Evolutionary conservation across 1,140 invertebrate species (phyloP).

Genomic region (Steinernema khuongi): DNA sequence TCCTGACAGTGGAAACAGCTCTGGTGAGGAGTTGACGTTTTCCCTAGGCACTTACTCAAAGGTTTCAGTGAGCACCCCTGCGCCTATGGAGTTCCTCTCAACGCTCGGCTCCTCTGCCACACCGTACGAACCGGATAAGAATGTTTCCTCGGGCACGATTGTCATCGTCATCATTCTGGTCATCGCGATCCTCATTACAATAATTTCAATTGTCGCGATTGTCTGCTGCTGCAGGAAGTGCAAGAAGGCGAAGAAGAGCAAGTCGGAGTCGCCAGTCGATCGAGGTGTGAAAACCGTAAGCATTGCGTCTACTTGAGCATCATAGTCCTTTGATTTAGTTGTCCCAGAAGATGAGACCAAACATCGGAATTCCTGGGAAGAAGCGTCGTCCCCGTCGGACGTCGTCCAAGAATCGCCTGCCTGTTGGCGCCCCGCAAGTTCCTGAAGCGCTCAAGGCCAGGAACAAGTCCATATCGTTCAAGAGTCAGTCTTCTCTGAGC

Average conservation of each 20-base stretch:
- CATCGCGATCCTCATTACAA: background rate
- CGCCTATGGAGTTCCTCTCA: no score
- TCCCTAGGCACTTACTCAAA: no score
- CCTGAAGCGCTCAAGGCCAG: background rate
- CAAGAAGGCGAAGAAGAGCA: slow-evolving; percentile 41
- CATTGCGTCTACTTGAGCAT: background rate
- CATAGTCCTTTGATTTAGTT: background rate
- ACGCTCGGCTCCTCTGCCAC: no score
- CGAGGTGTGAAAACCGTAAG: background rate
- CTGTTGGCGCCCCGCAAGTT: background rate
- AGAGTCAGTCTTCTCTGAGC: slow-evolving; percentile 12
- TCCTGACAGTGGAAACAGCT: no score
- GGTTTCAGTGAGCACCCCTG: slow-evolving; percentile 11
- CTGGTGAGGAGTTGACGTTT: no score
- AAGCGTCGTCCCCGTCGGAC: background rate
- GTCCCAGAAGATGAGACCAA: background rate
- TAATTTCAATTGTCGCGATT: background rate
- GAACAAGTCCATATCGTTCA: background rate
- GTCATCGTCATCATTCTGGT: background rate
- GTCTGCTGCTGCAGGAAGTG: background rate
- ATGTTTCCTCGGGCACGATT: background rate
- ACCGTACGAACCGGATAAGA: no score
- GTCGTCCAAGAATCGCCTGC: background rate
- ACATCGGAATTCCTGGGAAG: background rate
- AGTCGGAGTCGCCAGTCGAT: background rate